Conservation (phyloP, 2,113 vertebrate genomes). For the Scomber scombrus region DNA sequence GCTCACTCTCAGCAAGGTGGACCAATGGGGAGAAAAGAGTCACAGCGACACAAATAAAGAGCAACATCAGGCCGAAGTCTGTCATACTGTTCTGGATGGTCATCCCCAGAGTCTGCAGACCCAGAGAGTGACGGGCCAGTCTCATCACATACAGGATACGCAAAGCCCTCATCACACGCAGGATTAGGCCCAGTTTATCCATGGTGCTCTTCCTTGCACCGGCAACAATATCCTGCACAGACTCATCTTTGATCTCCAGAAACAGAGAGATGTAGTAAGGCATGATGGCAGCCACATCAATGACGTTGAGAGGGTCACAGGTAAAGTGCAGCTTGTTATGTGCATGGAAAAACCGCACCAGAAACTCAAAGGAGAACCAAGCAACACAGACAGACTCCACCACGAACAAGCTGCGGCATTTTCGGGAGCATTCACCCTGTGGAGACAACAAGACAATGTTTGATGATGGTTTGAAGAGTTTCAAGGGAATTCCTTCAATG, state of each 20-base stretch:
- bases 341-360: conserved; percentile 89
- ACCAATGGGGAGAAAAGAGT: conserved; percentile 91
- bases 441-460: neutral
- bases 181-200: conserved; percentile 90
- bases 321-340: conserved; percentile 90
- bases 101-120: conserved; percentile 91
- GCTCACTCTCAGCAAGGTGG: conserved; percentile 90
- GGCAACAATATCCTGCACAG: conserved; percentile 24
- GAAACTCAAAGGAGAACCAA: conserved; percentile 92
- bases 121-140: conserved; percentile 91
- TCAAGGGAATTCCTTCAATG: no score
- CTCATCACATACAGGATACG: conserved; percentile 92
- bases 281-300: conserved; percentile 90
- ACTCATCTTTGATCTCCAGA: conserved; percentile 84
- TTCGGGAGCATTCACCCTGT: conserved; percentile 81
- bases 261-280: conserved; percentile 92
- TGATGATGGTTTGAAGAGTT: no score
- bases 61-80: conserved; percentile 90
- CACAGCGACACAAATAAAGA: conserved; percentile 90
- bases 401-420: conserved; percentile 88
- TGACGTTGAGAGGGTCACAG: conserved; percentile 89
- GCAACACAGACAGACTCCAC: conserved; percentile 91
- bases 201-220: conserved; percentile 80
- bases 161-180: conserved; percentile 89
- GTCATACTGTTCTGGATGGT: conserved; percentile 88